Percentiles rank a stretch among this genome's conserved stretches.
These are phyloP conservation scores for Hippocampus guttulatus DNA, from an alignment of 2,113 vertebrate species.

Conservation along the genomic window DNA sequence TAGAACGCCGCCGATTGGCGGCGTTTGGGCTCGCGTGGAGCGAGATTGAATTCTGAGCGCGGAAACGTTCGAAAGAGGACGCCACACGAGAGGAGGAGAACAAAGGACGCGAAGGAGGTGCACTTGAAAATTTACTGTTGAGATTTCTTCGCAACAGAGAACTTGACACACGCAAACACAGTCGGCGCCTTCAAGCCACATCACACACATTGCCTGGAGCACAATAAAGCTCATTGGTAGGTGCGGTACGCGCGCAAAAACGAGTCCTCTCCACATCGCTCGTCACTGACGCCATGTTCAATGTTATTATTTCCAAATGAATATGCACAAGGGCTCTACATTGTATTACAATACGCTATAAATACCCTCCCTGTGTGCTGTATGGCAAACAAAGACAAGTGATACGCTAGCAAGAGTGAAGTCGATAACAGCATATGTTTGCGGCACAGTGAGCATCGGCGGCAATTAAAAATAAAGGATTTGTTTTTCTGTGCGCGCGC, in stretches of 20 bases:
- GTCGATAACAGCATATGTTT: slow-evolving; percentile 33
- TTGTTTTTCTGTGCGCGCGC: slow-evolving; percentile 3
- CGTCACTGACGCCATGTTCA: slow-evolving; percentile 64
- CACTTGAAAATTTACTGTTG: slow-evolving; percentile 36
- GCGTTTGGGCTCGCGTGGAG: slow-evolving; percentile 27
- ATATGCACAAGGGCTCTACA: slow-evolving; percentile 54
- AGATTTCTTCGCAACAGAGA: slow-evolving; percentile 62
- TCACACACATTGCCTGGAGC: slow-evolving; percentile 54
- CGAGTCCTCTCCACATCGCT: slow-evolving; percentile 54
- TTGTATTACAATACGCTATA: slow-evolving; percentile 58
- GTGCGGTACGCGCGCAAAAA: slow-evolving; percentile 58
- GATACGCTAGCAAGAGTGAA: slow-evolving; percentile 21
- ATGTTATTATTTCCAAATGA: slow-evolving; percentile 70
- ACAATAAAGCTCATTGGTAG: slow-evolving; percentile 70
- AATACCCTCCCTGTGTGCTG: slow-evolving; percentile 36
- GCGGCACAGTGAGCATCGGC: slow-evolving; percentile 40
- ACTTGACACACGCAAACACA: slow-evolving; percentile 27
- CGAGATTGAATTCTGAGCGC: slow-evolving; percentile 34
- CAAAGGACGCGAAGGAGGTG: not conserved
- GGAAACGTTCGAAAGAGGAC: slow-evolving; percentile 15
- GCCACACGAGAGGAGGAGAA: not conserved
- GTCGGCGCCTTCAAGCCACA: not conserved
- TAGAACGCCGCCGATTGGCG: slow-evolving; percentile 43
- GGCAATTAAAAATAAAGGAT: slow-evolving; percentile 61
- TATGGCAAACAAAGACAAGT: slow-evolving; percentile 32